Evolutionary conservation across 2,113 vertebrate genomes (phyloP).

Genomic region (Perca flavescens): DNA sequence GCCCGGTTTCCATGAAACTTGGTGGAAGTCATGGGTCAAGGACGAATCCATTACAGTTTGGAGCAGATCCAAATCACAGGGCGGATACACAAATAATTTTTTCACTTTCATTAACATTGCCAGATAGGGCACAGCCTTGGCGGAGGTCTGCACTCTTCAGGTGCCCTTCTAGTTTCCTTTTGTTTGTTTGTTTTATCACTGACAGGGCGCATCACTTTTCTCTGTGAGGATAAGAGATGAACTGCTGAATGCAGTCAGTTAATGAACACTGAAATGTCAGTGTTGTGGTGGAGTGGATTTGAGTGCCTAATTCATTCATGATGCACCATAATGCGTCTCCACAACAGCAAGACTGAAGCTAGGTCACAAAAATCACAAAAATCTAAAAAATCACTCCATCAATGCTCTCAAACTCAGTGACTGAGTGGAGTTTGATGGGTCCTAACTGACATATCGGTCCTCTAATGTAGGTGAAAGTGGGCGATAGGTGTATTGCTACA

Average conservation of each 20-base stretch:
- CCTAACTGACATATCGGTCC: not conserved
- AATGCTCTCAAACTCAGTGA: not conserved
- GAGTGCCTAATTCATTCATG: slow-evolving; percentile 52
- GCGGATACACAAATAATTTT: no score
- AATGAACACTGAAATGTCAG: slow-evolving; percentile 57
- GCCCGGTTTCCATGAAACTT: no score
- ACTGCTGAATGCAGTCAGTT: slow-evolving; percentile 24
- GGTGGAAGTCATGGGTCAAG: no score
- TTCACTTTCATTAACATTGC: no score
- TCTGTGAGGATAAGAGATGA: slow-evolving; percentile 11
- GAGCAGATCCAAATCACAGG: no score
- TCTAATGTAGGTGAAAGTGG: not conserved
- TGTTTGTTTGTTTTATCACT: not conserved
- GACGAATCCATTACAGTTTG: no score
- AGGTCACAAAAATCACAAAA: slow-evolving; percentile 1
- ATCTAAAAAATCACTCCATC: not conserved
- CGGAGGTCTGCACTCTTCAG: no score
- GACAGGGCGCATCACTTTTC: not conserved
- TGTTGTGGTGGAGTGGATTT: slow-evolving; percentile 13
- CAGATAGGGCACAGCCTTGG: no score
- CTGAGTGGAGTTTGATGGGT: not conserved
- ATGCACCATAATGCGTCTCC: slow-evolving; percentile 16
- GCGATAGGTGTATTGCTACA: not conserved
- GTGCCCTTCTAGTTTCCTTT: not conserved
- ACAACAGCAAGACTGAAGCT: not conserved